Conservation (phyloP, 2,888 invertebrate species). For the Diploptera punctata region DNA sequence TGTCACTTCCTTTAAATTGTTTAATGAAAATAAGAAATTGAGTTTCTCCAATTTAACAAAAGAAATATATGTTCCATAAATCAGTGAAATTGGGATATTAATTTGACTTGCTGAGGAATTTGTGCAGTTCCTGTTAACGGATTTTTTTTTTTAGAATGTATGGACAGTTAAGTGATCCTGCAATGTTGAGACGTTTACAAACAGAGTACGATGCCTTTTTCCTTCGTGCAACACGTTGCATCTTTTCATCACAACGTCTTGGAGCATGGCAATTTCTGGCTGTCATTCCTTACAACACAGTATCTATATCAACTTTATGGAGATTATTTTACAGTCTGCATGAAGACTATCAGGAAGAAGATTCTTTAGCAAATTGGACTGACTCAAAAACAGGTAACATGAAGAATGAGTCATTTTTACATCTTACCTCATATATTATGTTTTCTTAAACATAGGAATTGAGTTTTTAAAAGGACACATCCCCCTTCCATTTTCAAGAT, state of each 20-base stretch:
- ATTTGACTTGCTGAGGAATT: no score
- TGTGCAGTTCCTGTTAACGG: no score
- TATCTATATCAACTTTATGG: slow-evolving; percentile 67
- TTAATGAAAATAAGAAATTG: no score
- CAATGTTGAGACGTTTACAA: slow-evolving; percentile 65
- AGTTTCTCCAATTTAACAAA: no score
- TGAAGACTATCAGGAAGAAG: slow-evolving; percentile 57
- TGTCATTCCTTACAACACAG: slow-evolving; percentile 70
- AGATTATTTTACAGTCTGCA: slow-evolving; percentile 69
- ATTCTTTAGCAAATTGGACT: slow-evolving; percentile 41
- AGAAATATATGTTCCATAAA: no score
- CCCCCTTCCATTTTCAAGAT: no score
- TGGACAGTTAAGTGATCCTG: slow-evolving; percentile 55
- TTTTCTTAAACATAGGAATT: no score
- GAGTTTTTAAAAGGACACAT: no score
- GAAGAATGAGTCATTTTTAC: no score
- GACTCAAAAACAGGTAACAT: neutral
- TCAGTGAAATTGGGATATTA: no score
- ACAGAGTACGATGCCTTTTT: slow-evolving; percentile 78
- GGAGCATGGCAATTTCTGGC: slow-evolving; percentile 85
- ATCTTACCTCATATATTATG: no score
- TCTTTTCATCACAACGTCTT: slow-evolving; percentile 73
- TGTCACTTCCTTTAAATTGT: no score
- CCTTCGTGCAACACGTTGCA: slow-evolving; percentile 69
- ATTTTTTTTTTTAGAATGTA: slow-evolving; percentile 48